A percentile compares a stretch with the other conserved stretches of the same genome.
Conservation (phyloP, 2,113 vertebrate genomes). For the Bubo scandiacus region DNA sequence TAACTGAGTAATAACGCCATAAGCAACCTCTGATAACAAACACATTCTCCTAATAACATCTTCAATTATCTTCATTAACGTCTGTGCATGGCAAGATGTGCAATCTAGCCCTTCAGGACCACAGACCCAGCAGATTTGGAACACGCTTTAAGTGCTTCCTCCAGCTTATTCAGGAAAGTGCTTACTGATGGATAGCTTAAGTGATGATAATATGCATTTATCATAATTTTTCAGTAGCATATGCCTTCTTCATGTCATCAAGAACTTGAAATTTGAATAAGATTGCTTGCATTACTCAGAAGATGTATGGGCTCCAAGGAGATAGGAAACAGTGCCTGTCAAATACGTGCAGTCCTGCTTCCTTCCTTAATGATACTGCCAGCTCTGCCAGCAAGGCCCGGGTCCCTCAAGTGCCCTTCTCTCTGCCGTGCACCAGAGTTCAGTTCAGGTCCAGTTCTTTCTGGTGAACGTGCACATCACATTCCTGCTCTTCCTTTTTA, state of each 20-base stretch:
- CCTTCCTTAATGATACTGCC: background rate
- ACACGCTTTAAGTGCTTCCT: background rate
- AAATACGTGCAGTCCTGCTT: background rate
- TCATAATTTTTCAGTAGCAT: conserved; percentile 8
- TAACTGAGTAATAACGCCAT: conserved; percentile 76
- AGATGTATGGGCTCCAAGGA: background rate
- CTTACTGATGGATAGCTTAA: background rate
- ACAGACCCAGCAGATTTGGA: background rate
- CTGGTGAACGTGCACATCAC: background rate
- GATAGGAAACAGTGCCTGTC: background rate
- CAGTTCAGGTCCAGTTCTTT: background rate
- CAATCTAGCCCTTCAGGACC: conserved; percentile 19
- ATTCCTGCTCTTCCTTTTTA: background rate
- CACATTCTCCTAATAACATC: conserved; percentile 82
- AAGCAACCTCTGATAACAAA: conserved; percentile 80
- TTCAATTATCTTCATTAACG: conserved; percentile 80
- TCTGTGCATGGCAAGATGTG: conserved; percentile 66
- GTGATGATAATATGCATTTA: conserved; percentile 21
- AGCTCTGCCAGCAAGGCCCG: background rate
- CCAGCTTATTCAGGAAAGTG: background rate
- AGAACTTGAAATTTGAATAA: background rate
- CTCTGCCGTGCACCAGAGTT: background rate
- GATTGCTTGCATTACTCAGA: background rate
- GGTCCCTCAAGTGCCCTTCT: background rate
- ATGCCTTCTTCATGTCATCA: background rate